Evolutionary conservation across 2,888 invertebrate genomes (phyloP), one percentile per base, ranked within the genome.

Genomic region (Kuschelorhynchus macadamiae): DNA sequence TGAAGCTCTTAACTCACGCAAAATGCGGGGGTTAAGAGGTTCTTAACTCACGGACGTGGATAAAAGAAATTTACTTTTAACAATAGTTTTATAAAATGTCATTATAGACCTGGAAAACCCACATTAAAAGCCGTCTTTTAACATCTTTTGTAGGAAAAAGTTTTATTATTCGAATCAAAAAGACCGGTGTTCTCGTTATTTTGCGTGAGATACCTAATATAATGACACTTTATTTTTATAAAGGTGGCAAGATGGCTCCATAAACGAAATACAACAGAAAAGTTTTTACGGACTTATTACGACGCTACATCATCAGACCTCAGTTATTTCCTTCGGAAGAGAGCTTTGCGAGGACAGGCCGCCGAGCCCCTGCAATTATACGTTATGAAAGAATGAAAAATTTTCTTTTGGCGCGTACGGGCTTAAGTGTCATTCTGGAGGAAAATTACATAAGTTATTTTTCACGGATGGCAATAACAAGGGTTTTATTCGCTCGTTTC

Each of bases 401-500:
- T 55, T 55, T 55, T 55, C 55, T 55, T 55, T 39, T 39, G 41
- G 41, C 33, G 32, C 32, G 32, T 52, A 32, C 33, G 33, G 52
- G 52, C 39, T 55, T 55, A 41, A 55, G 39, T 39, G 55, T 55
- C 55, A 18, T 55, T 55, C 55, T 21, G 41, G 41, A 55, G 21
- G 55, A 39, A 55, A 55, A 55, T 41, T 39, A 55, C 55, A 55
- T 41, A 36, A 55, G 55, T 55, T 55, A 55, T 55, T 55, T 55
- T 39, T 55, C 55, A 55, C 21, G 33, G 39, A 16, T 14, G 55
- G 55, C 55, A 55, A 55, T 55, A 55, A 55, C n/a, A 20, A 41
- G 55, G 52, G 55, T 41, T 55, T 55, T 55, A 55, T 41, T 55
- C 41, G 41, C 36, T 55, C 55, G 55, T 55, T 55, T 55, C 16